These are phyloP conservation scores for Pinctada fucata DNA, from an alignment of 2,888 invertebrate species.

Conservation along the genomic window DNA sequence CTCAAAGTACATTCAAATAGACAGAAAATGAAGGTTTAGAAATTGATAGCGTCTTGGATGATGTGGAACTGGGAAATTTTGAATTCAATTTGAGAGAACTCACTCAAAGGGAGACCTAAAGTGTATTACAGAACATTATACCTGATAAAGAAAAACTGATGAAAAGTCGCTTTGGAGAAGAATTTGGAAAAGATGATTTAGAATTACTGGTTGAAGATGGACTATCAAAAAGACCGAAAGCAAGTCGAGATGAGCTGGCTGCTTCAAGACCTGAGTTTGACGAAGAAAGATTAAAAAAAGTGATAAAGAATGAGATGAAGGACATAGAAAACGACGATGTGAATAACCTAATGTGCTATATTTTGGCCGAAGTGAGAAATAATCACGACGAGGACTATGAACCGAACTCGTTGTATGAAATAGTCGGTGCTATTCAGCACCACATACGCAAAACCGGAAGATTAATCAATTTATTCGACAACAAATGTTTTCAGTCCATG, in stretches of 20 bases:
- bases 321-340: background rate
- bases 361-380: conserved; percentile 6
- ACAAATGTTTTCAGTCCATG: background rate
- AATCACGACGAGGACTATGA: background rate
- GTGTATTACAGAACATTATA: too few relatives aligned
- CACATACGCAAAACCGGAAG: background rate
- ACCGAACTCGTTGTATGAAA: conserved; percentile 16
- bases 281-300: too few relatives aligned
- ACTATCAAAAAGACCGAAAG: background rate
- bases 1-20: too few relatives aligned
- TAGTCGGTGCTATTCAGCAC: conserved; percentile 4
- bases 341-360: background rate
- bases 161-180: too few relatives aligned
- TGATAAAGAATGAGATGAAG: background rate
- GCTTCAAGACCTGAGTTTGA: too few relatives aligned
- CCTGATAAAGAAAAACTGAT: too few relatives aligned
- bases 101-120: too few relatives aligned
- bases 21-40: too few relatives aligned
- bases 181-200: background rate
- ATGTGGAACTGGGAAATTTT: too few relatives aligned
- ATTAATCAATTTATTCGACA: conserved; percentile 7
- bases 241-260: conserved; percentile 1
- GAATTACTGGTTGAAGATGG: background rate
- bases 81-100: too few relatives aligned
- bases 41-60: too few relatives aligned